Conservation (phyloP, 1,140 invertebrate species). For the Gryon sp. region DNA sequence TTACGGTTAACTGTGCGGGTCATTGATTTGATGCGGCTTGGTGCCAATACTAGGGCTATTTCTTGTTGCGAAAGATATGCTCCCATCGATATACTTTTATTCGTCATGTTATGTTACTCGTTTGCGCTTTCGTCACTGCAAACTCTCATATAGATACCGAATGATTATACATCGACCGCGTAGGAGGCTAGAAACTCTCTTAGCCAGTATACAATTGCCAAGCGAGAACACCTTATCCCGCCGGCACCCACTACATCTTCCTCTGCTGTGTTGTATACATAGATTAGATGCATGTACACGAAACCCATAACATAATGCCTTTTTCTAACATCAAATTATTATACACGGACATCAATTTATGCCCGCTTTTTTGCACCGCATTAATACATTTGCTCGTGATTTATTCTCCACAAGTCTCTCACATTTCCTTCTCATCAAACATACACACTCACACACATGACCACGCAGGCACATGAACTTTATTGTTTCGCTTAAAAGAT, state of each 20-base stretch:
- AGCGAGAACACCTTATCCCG: slow-evolving; percentile 25
- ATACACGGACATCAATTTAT: slow-evolving; percentile 42
- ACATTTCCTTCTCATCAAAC: slow-evolving; percentile 1
- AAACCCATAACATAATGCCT: slow-evolving; percentile 33
- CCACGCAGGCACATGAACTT: too few species aligned
- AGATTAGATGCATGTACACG: slow-evolving; percentile 39
- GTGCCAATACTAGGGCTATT: slow-evolving; percentile 68
- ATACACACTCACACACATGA: background rate
- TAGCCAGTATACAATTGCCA: slow-evolving; percentile 67
- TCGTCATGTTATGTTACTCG: slow-evolving; percentile 44
- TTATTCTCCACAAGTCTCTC: background rate
- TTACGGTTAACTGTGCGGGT: slow-evolving; percentile 28
- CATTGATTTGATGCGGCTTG: slow-evolving; percentile 72
- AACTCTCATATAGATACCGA: slow-evolving; percentile 60
- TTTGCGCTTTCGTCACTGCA: slow-evolving; percentile 40
- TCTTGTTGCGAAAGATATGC: slow-evolving; percentile 17
- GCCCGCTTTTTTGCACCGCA: slow-evolving; percentile 23
- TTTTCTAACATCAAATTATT: slow-evolving; percentile 42
- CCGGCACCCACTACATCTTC: slow-evolving; percentile 33
- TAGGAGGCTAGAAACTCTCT: slow-evolving; percentile 73
- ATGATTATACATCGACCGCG: slow-evolving; percentile 77
- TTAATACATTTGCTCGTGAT: too few species aligned
- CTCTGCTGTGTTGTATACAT: slow-evolving; percentile 13
- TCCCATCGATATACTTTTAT: slow-evolving; percentile 14
- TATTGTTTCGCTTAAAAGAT: too few species aligned